These are phyloP conservation scores for Enteromius unitaeniatus DNA, from an alignment of 2,797 vertebrate species.

Conservation along the genomic window DNA sequence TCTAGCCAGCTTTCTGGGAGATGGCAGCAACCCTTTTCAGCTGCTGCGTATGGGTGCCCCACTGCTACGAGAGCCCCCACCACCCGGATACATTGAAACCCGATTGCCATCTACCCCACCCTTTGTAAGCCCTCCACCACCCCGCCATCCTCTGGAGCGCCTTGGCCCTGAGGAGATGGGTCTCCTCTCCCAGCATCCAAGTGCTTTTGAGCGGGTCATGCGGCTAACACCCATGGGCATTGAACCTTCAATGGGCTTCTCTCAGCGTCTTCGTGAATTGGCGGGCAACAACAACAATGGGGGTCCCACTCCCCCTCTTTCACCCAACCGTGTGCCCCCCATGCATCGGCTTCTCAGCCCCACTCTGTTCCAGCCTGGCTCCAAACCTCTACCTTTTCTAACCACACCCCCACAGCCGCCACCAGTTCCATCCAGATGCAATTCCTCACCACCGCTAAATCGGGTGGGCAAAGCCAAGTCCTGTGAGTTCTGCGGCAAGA, in stretches of 20 bases:
- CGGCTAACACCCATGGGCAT: constrained; percentile 74
- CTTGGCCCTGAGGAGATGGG: constrained; percentile 99
- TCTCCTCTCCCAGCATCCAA: constrained; percentile 86
- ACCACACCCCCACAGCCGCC: constrained; percentile 82
- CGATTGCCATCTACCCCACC: constrained; percentile 93
- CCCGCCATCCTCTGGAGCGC: constrained; percentile 89
- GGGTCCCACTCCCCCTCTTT: constrained; percentile 92
- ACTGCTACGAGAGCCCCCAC: constrained; percentile 88
- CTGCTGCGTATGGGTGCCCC: constrained; percentile 96
- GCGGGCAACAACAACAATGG: constrained; percentile 83
- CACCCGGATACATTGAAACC: constrained; percentile 91
- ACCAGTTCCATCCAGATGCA: constrained; percentile 82
- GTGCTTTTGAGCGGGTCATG: constrained; percentile 88
- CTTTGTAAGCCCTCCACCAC: constrained; percentile 94
- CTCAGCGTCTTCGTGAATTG: constrained; percentile 78
- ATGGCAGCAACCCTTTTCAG: constrained; percentile 94
- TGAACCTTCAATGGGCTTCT: constrained; percentile 82
- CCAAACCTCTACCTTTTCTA: constrained; percentile 93
- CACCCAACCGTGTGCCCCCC: constrained; percentile 92
- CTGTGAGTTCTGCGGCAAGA: constrained; percentile 98
- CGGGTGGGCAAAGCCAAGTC: constrained; percentile 85
- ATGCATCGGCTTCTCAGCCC: constrained; percentile 96
- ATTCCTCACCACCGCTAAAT: constrained; percentile 63
- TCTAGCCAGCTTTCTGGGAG: constrained; percentile 94
- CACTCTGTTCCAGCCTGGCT: constrained; percentile 90